phyloP scores from a whole-genome alignment of 2,113 vertebrate genomes.

The Tragelaphus buxtoni region DNA sequence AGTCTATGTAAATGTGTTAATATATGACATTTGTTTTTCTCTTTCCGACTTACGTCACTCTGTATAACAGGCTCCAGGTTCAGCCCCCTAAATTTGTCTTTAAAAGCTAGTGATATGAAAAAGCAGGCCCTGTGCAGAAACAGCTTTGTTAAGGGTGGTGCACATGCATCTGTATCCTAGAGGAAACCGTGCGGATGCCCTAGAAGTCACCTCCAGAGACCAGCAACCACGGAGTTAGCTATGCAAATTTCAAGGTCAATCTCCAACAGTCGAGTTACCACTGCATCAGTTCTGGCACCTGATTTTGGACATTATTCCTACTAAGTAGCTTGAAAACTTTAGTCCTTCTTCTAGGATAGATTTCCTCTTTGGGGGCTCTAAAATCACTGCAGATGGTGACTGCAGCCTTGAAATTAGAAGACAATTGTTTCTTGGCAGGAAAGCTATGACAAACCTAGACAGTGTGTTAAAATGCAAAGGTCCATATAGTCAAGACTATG shows the following conservation, averaged over 20 bases:
- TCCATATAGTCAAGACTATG: neutral
- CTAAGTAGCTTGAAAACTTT: neutral
- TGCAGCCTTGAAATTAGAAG: neutral
- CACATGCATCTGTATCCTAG: neutral
- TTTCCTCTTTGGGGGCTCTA: neutral
- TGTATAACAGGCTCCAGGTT: neutral
- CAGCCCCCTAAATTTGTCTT: neutral
- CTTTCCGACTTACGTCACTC: neutral
- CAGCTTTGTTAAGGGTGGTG: neutral
- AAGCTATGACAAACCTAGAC: neutral
- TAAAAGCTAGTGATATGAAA: neutral
- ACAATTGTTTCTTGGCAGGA: neutral
- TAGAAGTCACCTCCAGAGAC: neutral
- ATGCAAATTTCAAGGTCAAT: neutral
- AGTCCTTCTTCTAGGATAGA: neutral
- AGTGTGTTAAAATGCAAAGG: neutral
- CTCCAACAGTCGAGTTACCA: neutral
- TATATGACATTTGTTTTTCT: neutral
- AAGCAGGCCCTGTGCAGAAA: neutral
- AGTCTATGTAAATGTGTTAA: neutral
- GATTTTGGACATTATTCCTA: neutral
- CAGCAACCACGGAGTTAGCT: neutral
- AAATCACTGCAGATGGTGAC: neutral
- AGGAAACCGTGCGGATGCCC: neutral
- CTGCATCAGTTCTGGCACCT: neutral